A percentile compares a stretch with the other conserved stretches of the same genome.
phyloP scores from a whole-genome alignment of 2,113 vertebrate genomes.

The Pao palembangensis region DNA sequence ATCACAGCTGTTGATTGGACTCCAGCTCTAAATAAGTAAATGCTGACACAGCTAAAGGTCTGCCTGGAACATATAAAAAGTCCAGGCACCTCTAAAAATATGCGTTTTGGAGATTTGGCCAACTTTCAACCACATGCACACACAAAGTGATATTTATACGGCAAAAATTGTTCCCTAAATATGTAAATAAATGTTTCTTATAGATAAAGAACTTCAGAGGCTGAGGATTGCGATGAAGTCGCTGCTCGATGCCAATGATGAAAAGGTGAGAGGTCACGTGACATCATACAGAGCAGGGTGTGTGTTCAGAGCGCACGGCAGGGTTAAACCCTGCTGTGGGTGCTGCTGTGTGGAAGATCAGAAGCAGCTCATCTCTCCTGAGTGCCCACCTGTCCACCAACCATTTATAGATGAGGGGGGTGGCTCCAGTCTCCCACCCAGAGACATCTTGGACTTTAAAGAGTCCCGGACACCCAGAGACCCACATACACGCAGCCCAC shows the following conservation, averaged over 20 bases:
- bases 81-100: conserved; percentile 21
- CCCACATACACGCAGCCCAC: conserved; percentile 42
- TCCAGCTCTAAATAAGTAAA: conserved; percentile 10
- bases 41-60: conserved; percentile 13
- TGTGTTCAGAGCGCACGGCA: conserved; percentile 9
- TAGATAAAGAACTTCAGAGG: conserved; percentile 90
- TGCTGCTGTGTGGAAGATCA: conserved; percentile 17
- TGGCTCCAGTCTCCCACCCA: conserved; percentile 60
- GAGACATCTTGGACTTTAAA: conserved; percentile 49
- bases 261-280: conserved; percentile 80
- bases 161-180: conserved; percentile 6
- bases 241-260: conserved; percentile 84
- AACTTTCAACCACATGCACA: conserved; percentile 4
- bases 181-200: conserved; percentile 44
- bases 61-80: conserved; percentile 24
- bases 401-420: conserved; percentile 58
- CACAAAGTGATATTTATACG: not conserved
- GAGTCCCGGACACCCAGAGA: conserved; percentile 51
- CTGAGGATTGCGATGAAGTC: conserved; percentile 90
- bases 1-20: conserved; percentile 6
- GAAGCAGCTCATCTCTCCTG: conserved; percentile 30
- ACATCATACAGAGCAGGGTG: not conserved
- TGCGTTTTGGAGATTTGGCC: conserved; percentile 15
- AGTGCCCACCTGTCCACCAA: conserved; percentile 19
- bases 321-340: no score